Percentiles rank a stretch among this genome's conserved stretches.
phyloP scores from a whole-genome alignment of 2,888 invertebrate species.

The Thereva unica region DNA sequence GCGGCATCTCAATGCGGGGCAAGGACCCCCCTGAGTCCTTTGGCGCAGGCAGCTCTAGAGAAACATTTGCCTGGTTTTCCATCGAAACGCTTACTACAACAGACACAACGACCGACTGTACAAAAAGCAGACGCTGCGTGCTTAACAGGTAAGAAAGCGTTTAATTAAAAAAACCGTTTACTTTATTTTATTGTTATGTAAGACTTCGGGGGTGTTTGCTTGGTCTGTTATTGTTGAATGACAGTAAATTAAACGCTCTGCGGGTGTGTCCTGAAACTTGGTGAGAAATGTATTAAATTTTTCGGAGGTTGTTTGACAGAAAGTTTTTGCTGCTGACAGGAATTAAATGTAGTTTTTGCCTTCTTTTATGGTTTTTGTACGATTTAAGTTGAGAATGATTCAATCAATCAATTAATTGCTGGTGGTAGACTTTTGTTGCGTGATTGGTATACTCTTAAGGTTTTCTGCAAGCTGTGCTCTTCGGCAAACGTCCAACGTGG shows the following conservation, averaged over 20 bases:
- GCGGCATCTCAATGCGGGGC: constrained; percentile 48
- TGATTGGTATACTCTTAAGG: too few species aligned
- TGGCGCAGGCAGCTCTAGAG: constrained; percentile 57
- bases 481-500: too few species aligned
- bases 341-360: too few species aligned
- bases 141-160: constrained; percentile 52
- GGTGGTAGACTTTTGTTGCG: too few species aligned
- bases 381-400: too few species aligned
- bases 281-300: neutral
- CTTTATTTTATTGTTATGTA: too few species aligned
- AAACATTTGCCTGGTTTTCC: constrained; percentile 57
- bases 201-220: neutral
- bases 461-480: too few species aligned
- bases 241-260: constrained; percentile 11
- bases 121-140: constrained; percentile 53
- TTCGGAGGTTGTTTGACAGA: too few species aligned
- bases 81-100: constrained; percentile 50
- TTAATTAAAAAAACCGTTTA: neutral
- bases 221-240: constrained; percentile 2
- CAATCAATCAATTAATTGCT: too few species aligned
- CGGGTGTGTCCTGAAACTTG: neutral
- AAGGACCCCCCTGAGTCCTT: constrained; percentile 56
- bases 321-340: too few species aligned
- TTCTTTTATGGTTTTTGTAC: too few species aligned
- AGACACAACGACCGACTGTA: constrained; percentile 47